Conservation (phyloP, 2,113 vertebrate species). For the Toxotes chatareus region DNA sequence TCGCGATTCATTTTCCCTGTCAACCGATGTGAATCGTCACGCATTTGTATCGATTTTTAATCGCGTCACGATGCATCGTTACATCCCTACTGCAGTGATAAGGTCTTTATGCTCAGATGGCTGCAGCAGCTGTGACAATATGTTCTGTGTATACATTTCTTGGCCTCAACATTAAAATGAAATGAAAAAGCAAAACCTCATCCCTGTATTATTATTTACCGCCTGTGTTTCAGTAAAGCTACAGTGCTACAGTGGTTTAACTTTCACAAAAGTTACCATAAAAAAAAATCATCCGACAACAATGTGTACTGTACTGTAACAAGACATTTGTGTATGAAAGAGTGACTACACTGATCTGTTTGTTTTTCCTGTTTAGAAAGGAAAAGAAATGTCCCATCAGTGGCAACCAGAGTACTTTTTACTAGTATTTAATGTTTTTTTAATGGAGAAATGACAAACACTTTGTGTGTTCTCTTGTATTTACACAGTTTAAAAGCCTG, state of each 20-base stretch:
- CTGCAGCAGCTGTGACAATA: not conserved
- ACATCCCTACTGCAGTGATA: not conserved
- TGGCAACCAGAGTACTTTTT: too few species aligned
- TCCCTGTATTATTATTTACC: not conserved
- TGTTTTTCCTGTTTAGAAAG: not conserved
- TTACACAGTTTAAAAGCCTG: not conserved
- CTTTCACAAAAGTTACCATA: not conserved
- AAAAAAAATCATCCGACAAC: not conserved
- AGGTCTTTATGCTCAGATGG: not conserved
- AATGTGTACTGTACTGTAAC: not conserved
- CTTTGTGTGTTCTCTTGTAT: not conserved
- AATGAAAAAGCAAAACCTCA: not conserved
- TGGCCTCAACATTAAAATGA: not conserved
- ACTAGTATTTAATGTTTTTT: not conserved
- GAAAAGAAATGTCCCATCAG: too few species aligned
- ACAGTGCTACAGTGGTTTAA: not conserved
- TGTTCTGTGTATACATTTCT: slow-evolving; percentile 4
- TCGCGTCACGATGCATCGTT: too few species aligned
- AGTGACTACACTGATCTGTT: not conserved
- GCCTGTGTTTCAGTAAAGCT: not conserved
- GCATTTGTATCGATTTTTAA: too few species aligned
- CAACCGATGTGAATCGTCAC: too few species aligned
- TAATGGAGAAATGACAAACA: not conserved
- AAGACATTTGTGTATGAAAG: not conserved
- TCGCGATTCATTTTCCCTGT: too few species aligned